Percentiles rank a stretch among this genome's conserved stretches.
Evolutionary conservation across 2,113 vertebrate genomes (phyloP).

Genomic region (Oncorhynchus tshawytscha): DNA sequence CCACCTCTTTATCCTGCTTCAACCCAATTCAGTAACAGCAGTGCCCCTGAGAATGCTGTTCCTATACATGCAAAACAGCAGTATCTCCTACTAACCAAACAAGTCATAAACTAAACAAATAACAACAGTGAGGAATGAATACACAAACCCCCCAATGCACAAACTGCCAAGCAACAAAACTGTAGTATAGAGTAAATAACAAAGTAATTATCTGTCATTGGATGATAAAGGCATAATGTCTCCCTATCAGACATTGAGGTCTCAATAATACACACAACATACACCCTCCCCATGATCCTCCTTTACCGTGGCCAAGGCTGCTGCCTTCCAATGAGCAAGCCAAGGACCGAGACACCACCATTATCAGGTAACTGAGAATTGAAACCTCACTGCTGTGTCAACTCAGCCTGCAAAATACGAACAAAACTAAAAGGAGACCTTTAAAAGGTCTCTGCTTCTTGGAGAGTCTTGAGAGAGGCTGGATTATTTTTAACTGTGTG

Average conservation of each 20-base stretch:
- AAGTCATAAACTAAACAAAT: too few species aligned
- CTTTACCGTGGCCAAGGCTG: background rate
- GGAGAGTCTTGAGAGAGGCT: constrained; percentile 27
- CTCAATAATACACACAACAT: background rate
- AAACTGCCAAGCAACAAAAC: background rate
- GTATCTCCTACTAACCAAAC: too few species aligned
- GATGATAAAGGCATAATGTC: background rate
- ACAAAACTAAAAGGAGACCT: constrained; percentile 33
- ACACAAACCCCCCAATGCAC: background rate
- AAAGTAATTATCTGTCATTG: background rate
- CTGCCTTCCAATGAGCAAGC: background rate
- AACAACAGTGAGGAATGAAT: background rate
- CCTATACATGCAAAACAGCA: background rate
- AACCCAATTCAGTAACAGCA: background rate
- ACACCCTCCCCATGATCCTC: background rate
- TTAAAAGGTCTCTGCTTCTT: constrained; percentile 24
- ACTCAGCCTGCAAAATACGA: constrained; percentile 13
- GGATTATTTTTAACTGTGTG: constrained; percentile 60
- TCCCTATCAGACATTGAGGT: background rate
- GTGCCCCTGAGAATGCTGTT: background rate
- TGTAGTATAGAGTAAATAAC: background rate
- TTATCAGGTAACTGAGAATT: background rate
- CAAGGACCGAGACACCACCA: background rate
- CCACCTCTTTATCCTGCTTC: background rate
- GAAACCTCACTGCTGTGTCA: constrained; percentile 23